Conservation (phyloP, 2,888 invertebrate species). For the Exocentrus adspersus region DNA sequence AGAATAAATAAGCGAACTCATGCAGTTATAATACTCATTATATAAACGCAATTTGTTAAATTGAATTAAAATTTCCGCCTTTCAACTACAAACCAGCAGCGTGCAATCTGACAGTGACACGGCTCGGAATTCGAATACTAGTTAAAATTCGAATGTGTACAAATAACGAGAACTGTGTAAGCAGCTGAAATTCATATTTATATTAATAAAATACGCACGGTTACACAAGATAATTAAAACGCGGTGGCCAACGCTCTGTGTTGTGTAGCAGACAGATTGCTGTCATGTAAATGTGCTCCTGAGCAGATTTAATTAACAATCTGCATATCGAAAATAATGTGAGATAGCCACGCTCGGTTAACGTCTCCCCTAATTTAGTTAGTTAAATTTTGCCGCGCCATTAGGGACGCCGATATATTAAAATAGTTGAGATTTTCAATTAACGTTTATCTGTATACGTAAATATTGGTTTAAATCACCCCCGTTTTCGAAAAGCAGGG, state of each 20-base stretch:
- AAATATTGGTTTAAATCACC: background rate
- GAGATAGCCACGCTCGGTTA: constrained; percentile 61
- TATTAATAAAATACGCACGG: constrained; percentile 63
- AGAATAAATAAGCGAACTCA: constrained; percentile 18
- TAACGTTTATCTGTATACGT: constrained; percentile 16
- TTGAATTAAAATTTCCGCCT: constrained; percentile 28
- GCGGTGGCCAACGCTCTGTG: constrained; percentile 52
- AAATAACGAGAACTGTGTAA: constrained; percentile 18
- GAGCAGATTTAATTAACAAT: constrained; percentile 65
- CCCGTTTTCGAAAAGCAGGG: no score
- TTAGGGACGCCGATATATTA: constrained; percentile 26
- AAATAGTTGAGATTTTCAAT: constrained; percentile 28
- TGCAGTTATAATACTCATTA: constrained; percentile 18
- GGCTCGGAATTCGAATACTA: constrained; percentile 8
- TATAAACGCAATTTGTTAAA: constrained; percentile 28
- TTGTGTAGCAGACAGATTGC: constrained; percentile 63
- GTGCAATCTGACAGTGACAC: constrained; percentile 20
- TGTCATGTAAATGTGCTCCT: constrained; percentile 65
- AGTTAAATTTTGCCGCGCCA: constrained; percentile 47
- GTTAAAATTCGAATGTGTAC: constrained; percentile 19
- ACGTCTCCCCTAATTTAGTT: constrained; percentile 54
- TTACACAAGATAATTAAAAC: constrained; percentile 63
- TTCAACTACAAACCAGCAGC: constrained; percentile 18
- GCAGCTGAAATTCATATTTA: constrained; percentile 49
- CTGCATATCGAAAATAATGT: constrained; percentile 64